Evolutionary conservation across 2,113 vertebrate species (phyloP), one percentile per base, ranked within the genome.

Genomic region (Stegastes partitus): DNA sequence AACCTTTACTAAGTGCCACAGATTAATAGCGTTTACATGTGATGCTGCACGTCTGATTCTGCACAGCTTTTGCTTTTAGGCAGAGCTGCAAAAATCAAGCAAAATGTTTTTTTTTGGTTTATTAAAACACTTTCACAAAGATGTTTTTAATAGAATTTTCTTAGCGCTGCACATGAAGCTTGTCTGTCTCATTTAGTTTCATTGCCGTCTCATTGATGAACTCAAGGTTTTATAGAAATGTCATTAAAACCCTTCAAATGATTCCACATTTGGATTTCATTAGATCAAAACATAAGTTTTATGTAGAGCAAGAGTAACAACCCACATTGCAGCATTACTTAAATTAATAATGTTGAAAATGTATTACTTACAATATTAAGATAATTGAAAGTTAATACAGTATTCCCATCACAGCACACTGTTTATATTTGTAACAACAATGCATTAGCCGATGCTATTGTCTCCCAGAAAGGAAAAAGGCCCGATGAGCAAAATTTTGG

Each of bases 401-500:
- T 34, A 34, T 34, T 34, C 31, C 31, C 7, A 9, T 34, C 10
- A 34, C 31, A 34, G 8, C 31, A 34, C 2, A 34, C 31, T 34
- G 31, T 34, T 34, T 34, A n/a, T 44, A 16, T 49, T 63, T 21
- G 50, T 14, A 14, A 16, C 22, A 55, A 34, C 39, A 44, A 26
- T 18, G 16, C 18, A 63, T 25, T 70, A 53, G 70, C 63, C 45
- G 18, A 8, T 67, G 23, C 11, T 37, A 51, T 45, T 65, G 11
- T 22, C 44, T 58, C 21, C 47, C 2, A 31, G 26, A 77, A n/a
- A 21, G 31, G 19, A 59, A 69, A 88, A 72, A 58, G 55, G 11
- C 71, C 50, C 45, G 53, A 63, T 72, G 59, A 66, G 69, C 49
- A 86, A 61, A 81, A 77, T 87, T 87, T 84, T 78, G 76, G 81